These are phyloP conservation scores for fruit fly (Drosophila melanogaster) DNA, from an alignment of 1,140 invertebrate genomes.

Conservation along the genomic window Release_6_plus_ISO1_MT NT_033777.3:20374001-20374500, in stretches of 20 bases:
- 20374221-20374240: conserved; percentile 13
- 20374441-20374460: not conserved
- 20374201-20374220: conserved; percentile 40
- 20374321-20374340: not conserved
- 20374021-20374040: conserved; percentile 30
- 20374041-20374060: conserved; percentile 1
- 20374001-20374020: conserved; percentile 57
- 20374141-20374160: conserved; percentile 75
- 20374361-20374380: conserved; percentile 56
- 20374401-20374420: conserved; percentile 65
- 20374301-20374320: conserved; percentile 53
- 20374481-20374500: conserved; percentile 26
- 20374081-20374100: conserved; percentile 45
- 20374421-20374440: conserved; percentile 62
- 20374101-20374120: conserved; percentile 80
- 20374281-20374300: conserved; percentile 60
- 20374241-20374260: not conserved
- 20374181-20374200: conserved; percentile 60
- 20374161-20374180: conserved; percentile 78
- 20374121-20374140: conserved; percentile 81
- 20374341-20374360: not conserved
- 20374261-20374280: conserved; percentile 63
- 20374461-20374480: conserved; percentile 48
- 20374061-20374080: conserved; percentile 3
- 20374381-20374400: conserved; percentile 30